These are phyloP conservation scores for Diphyllodes magnificus DNA, from an alignment of 2,113 vertebrate species.

Conservation along the genomic window DNA sequence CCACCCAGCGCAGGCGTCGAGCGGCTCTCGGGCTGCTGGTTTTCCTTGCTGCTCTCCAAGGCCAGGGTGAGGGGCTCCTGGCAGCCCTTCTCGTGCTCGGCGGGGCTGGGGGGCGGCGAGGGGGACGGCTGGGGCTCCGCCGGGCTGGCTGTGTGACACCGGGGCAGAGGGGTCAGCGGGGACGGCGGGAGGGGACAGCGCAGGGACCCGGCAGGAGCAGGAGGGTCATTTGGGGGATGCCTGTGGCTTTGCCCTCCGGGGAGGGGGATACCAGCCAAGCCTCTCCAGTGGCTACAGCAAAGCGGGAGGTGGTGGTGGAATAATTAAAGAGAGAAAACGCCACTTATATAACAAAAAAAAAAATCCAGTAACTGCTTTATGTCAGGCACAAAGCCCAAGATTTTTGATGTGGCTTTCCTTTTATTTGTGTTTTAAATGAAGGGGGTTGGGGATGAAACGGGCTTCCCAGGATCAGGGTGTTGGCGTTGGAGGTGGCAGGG, in stretches of 20 bases:
- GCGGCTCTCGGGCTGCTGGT: constrained; percentile 82
- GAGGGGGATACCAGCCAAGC: background rate
- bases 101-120: constrained; percentile 79
- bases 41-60: constrained; percentile 94
- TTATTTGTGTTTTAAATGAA: background rate
- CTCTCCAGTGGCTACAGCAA: accelerated
- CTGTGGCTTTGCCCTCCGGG: background rate
- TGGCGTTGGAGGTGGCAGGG: background rate
- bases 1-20: constrained; percentile 51
- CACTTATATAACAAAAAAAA: background rate
- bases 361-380: background rate
- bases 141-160: constrained; percentile 79
- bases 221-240: background rate
- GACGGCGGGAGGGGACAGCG: accelerated
- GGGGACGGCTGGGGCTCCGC: constrained; percentile 81
- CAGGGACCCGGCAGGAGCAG: accelerated
- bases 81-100: constrained; percentile 64
- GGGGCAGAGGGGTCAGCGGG: background rate
- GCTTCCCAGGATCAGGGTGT: accelerated
- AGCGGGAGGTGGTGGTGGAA: background rate
- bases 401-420: background rate
- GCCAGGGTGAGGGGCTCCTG: constrained; percentile 81
- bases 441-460: background rate
- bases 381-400: background rate
- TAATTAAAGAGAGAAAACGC: background rate